Evolutionary conservation across 2,888 invertebrate genomes (phyloP).

Genomic region (Tachystola acroxantha): DNA sequence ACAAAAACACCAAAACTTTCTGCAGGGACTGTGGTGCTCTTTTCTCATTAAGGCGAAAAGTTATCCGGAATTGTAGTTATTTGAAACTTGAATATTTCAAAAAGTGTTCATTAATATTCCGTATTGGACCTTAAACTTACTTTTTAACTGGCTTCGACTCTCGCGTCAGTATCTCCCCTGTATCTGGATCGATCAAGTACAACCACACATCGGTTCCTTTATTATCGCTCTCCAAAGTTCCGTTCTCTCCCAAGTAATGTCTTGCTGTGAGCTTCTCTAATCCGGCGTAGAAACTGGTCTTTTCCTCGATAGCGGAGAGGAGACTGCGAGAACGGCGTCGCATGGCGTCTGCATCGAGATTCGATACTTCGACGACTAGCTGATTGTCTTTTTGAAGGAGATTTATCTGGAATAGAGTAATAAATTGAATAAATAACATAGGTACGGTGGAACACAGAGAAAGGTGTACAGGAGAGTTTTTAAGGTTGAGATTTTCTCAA

Average conservation of each 20-base stretch:
- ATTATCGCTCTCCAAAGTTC: constrained; percentile 84
- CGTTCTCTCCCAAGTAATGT: constrained; percentile 85
- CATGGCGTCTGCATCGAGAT: constrained; percentile 85
- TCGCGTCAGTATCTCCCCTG: constrained; percentile 84
- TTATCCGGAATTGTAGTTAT: too few species aligned
- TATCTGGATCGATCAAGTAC: constrained; percentile 88
- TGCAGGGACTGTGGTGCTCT: too few species aligned
- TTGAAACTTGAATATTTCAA: too few species aligned
- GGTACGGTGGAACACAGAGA: too few species aligned
- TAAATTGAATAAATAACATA: too few species aligned
- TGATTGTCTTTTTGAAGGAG: constrained; percentile 87
- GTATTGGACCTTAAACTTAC: too few species aligned
- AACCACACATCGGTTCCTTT: constrained; percentile 92
- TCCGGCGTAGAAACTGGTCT: constrained; percentile 86
- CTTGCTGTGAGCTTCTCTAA: constrained; percentile 90
- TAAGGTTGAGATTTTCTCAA: too few species aligned
- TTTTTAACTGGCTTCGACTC: constrained; percentile 84
- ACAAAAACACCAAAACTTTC: too few species aligned
- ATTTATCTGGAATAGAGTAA: constrained; percentile 79
- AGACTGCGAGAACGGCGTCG: constrained; percentile 67
- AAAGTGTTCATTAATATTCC: too few species aligned
- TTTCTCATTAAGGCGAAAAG: too few species aligned
- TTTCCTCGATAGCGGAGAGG: constrained; percentile 82
- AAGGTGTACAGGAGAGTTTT: too few species aligned
- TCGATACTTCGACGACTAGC: constrained; percentile 86